These are phyloP conservation scores for Eupithecia inturbata DNA, from an alignment of 2,888 invertebrate species.

Conservation along the genomic window DNA sequence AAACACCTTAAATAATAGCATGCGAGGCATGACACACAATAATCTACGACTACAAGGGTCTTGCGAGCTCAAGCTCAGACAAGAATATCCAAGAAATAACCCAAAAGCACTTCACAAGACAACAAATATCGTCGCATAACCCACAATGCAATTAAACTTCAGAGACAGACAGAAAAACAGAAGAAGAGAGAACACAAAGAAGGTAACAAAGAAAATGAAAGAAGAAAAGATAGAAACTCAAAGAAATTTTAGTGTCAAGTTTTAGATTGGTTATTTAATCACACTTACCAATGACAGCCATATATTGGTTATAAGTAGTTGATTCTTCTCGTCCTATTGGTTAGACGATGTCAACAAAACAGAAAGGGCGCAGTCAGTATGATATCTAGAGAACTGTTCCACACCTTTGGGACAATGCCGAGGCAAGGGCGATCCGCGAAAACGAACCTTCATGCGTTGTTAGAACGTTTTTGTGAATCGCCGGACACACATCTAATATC, in stretches of 20 bases:
- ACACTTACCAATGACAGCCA: constrained; percentile 98
- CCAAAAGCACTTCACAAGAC: constrained; percentile 65
- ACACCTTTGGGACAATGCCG: constrained; percentile 70
- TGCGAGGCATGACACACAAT: constrained; percentile 65
- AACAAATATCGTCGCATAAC: constrained; percentile 79
- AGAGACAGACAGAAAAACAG: constrained; percentile 71
- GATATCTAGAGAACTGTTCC: constrained; percentile 75
- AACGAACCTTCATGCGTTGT: constrained; percentile 61
- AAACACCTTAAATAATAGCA: constrained; percentile 44
- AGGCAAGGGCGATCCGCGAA: constrained; percentile 67
- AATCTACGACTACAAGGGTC: constrained; percentile 68
- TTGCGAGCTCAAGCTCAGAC: constrained; percentile 60
- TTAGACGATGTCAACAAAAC: constrained; percentile 88
- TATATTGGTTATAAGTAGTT: constrained; percentile 97
- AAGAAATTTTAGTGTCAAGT: constrained; percentile 81
- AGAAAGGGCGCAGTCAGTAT: constrained; percentile 85
- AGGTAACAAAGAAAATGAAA: constrained; percentile 63
- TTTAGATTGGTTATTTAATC: constrained; percentile 82
- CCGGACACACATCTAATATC: constrained; percentile 76
- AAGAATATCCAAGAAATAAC: constrained; percentile 58
- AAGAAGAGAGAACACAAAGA: constrained; percentile 51
- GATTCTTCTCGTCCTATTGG: constrained; percentile 97
- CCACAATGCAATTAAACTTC: constrained; percentile 81
- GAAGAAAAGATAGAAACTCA: constrained; percentile 64
- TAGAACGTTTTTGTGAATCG: constrained; percentile 62